A percentile compares a stretch with the other conserved stretches of the same genome.
Evolutionary conservation across 2,797 vertebrate species (phyloP).

Genomic region (Coregonus suidteri): DNA sequence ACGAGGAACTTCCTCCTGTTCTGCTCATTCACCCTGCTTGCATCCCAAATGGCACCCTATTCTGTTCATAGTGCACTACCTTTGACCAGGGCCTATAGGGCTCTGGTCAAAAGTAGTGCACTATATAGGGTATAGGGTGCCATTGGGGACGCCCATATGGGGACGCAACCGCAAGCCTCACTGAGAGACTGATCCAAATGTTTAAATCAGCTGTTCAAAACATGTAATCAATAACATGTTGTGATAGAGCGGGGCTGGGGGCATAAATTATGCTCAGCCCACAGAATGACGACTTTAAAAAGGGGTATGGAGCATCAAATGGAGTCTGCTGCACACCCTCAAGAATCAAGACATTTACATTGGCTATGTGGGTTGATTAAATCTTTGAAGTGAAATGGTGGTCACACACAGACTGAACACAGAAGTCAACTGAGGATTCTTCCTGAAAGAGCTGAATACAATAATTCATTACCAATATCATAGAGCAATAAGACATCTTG

Average conservation of each 20-base stretch:
- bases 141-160: no score
- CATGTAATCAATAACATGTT: constrained; percentile 46
- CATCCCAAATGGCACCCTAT: not conserved
- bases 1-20: constrained; percentile 34
- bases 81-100: no score
- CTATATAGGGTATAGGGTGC: not conserved
- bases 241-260: constrained; percentile 34
- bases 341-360: not conserved
- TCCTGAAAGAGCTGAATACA: constrained; percentile 33
- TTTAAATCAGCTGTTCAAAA: constrained; percentile 46
- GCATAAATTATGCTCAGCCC: constrained; percentile 61
- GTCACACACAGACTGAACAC: not conserved
- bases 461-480: not conserved
- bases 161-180: constrained; percentile 31
- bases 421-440: constrained; percentile 11
- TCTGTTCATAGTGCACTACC: not conserved
- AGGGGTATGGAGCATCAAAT: constrained; percentile 39
- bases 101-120: no score
- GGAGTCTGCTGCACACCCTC: constrained; percentile 36
- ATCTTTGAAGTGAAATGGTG: not conserved
- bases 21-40: constrained; percentile 42
- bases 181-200: constrained; percentile 30
- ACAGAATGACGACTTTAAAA: constrained; percentile 43
- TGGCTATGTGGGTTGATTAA: not conserved
- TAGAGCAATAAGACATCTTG: constrained; percentile 16